A percentile compares a stretch with the other conserved stretches of the same genome.
phyloP scores from a whole-genome alignment of 1,140 invertebrate genomes.

The Brachionus koreanus region DNA sequence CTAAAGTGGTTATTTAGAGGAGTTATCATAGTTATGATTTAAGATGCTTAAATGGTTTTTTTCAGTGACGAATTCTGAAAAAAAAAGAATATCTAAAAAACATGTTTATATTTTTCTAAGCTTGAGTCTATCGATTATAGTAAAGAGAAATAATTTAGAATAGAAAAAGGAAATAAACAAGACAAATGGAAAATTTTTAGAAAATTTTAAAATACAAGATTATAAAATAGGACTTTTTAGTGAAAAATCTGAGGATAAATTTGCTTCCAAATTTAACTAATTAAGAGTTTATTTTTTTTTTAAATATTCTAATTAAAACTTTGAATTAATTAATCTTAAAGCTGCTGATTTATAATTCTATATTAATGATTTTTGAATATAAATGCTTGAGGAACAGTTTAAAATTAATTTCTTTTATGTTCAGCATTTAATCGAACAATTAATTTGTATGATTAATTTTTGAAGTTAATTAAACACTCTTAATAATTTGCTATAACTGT shows the following conservation, averaged over 20 bases:
- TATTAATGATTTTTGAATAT: background rate
- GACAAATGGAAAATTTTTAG: too few species aligned
- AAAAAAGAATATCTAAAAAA: too few species aligned
- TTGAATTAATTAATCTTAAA: background rate
- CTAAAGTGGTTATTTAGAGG: too few species aligned
- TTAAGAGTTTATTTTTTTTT: background rate
- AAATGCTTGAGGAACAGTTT: background rate
- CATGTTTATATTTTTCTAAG: too few species aligned
- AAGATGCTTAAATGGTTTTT: too few species aligned
- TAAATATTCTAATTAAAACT: background rate
- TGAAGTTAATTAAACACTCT: background rate
- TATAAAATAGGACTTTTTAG: background rate
- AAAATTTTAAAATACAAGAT: background rate
- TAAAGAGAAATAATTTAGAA: too few species aligned
- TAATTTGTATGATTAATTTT: background rate
- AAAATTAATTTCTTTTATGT: background rate
- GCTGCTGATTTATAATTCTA: background rate
- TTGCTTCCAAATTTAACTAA: background rate
- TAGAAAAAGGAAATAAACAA: too few species aligned
- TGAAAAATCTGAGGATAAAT: background rate
- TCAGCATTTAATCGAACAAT: background rate
- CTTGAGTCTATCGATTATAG: too few species aligned
- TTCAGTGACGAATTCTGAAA: too few species aligned
- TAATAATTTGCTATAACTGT: background rate
- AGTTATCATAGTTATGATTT: too few species aligned